phyloP scores from a whole-genome alignment of 2,888 invertebrate species.

The Eurytoma californica region DNA sequence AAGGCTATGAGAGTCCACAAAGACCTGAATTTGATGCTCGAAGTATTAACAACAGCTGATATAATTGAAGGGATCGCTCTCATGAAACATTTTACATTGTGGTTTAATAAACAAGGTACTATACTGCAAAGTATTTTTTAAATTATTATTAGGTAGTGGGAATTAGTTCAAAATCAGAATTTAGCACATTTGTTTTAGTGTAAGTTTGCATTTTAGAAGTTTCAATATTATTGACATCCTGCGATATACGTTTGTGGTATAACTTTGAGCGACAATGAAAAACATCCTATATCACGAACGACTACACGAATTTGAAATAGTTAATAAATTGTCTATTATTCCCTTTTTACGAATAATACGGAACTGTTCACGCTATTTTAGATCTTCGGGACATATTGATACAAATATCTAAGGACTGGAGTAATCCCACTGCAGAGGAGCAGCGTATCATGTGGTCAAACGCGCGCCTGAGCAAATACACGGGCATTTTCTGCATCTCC shows the following conservation, averaged over 20 bases:
- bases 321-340: too few species aligned
- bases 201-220: too few species aligned
- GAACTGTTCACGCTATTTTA: not conserved
- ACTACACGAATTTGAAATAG: too few species aligned
- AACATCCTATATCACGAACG: too few species aligned
- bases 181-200: too few species aligned
- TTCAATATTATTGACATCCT: too few species aligned
- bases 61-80: slow-evolving; percentile 26
- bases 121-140: not conserved
- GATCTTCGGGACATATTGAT: slow-evolving; percentile 14
- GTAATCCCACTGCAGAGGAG: slow-evolving; percentile 4
- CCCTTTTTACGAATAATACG: too few species aligned
- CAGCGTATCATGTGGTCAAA: slow-evolving; percentile 36
- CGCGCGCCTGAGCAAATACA: not conserved
- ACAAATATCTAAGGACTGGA: slow-evolving; percentile 38
- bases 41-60: slow-evolving; percentile 30
- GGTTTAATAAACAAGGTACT: slow-evolving; percentile 38
- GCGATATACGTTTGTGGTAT: too few species aligned
- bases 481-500: slow-evolving; percentile 1
- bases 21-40: slow-evolving; percentile 42
- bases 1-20: not conserved
- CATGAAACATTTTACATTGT: slow-evolving; percentile 34
- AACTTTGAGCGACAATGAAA: too few species aligned
- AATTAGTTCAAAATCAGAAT: too few species aligned
- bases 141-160: too few species aligned